Conservation (phyloP, 2,113 vertebrate species). For the Trinectes maculatus region DNA sequence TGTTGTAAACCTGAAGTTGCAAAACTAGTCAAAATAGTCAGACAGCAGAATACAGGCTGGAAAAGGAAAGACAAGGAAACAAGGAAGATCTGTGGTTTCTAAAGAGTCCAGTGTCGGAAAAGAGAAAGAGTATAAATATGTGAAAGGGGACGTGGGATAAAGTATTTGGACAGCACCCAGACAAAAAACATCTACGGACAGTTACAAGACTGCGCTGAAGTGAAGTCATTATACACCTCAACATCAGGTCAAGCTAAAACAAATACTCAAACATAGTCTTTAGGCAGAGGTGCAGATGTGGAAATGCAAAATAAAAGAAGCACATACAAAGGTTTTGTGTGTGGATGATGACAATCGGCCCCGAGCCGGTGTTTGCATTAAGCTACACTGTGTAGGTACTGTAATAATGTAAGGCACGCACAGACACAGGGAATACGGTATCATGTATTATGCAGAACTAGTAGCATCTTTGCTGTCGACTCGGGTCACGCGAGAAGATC, state of each 20-base stretch:
- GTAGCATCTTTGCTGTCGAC: neutral
- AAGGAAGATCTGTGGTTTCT: neutral
- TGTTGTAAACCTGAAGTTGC: conserved; percentile 3
- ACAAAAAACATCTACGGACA: conserved; percentile 19
- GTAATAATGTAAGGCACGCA: conserved; percentile 47
- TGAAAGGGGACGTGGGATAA: neutral
- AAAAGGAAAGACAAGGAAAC: neutral
- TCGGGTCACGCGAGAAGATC: conserved; percentile 6
- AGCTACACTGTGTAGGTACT: conserved; percentile 37
- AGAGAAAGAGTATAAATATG: neutral
- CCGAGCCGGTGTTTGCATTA: conserved; percentile 15
- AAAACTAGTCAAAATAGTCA: neutral
- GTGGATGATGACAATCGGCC: conserved; percentile 16
- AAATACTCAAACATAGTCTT: conserved; percentile 29
- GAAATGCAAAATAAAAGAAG: conserved; percentile 10
- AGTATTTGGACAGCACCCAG: neutral
- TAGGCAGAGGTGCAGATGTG: conserved; percentile 23
- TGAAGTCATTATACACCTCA: conserved; percentile 10
- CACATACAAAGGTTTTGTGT: conserved; percentile 9
- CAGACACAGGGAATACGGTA: conserved; percentile 45
- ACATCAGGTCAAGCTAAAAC: conserved; percentile 18
- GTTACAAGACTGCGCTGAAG: neutral
- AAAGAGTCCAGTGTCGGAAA: neutral
- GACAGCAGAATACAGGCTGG: conserved; percentile 7
- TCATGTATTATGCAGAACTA: conserved; percentile 40